Evolutionary conservation across 2,888 invertebrate species (phyloP).

Genomic region (Cephus spinipes): DNA sequence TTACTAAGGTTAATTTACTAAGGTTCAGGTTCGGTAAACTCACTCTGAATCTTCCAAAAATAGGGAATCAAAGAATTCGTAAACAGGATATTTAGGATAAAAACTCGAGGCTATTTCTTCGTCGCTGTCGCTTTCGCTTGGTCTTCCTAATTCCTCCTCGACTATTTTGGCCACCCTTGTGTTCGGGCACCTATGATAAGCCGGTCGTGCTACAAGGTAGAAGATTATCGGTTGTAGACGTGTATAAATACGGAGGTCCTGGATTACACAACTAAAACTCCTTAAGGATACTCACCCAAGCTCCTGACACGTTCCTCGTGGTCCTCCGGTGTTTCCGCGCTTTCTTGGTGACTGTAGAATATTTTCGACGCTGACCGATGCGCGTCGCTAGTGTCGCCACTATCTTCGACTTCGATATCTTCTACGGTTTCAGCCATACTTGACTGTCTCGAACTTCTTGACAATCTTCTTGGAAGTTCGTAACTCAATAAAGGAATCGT

Average conservation of each 20-base stretch:
- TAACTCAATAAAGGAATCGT: slow-evolving; percentile 22
- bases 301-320: slow-evolving; percentile 15
- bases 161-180: slow-evolving; percentile 17
- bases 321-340: not conserved
- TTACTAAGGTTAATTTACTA: not conserved
- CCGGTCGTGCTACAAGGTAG: slow-evolving; percentile 18
- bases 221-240: not conserved
- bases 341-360: not conserved
- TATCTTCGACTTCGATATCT: not conserved
- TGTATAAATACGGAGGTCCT: not conserved
- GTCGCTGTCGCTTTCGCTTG: slow-evolving; percentile 20
- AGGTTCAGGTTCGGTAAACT: not conserved
- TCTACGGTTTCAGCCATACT: not conserved
- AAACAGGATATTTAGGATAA: slow-evolving; percentile 18
- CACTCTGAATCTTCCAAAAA: not conserved
- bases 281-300: slow-evolving; percentile 13
- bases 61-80: slow-evolving; percentile 14
- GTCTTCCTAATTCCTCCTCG: slow-evolving; percentile 16
- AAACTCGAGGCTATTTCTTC: slow-evolving; percentile 18
- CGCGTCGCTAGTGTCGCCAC: not conserved
- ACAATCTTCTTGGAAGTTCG: slow-evolving; percentile 6
- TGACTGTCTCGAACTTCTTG: not conserved
- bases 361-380: not conserved
- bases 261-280: not conserved
- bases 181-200: slow-evolving; percentile 31